phyloP scores from a whole-genome alignment of 2,797 vertebrate species.

The Galaxias olidus region DNA sequence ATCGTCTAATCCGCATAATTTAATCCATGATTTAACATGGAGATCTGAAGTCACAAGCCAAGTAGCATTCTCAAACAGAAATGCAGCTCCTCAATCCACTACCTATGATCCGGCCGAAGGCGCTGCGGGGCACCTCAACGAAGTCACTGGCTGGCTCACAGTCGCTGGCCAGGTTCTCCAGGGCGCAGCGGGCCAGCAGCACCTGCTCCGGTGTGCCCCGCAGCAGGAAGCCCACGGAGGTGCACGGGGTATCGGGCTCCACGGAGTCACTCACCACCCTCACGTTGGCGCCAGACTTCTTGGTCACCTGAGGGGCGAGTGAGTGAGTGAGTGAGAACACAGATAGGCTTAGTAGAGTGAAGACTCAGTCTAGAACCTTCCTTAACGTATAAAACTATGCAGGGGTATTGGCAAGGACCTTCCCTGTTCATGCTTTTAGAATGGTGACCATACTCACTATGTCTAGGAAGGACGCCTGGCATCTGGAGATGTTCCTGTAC shows the following conservation, averaged over 20 bases:
- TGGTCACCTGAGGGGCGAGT: conserved; percentile 70
- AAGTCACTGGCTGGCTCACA: conserved; percentile 71
- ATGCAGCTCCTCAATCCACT: conserved; percentile 18
- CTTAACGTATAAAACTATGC: neutral
- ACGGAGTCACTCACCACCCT: conserved; percentile 52
- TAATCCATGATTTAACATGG: neutral
- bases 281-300: conserved; percentile 81
- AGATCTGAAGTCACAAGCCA: neutral
- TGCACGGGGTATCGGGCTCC: conserved; percentile 46
- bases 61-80: neutral
- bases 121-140: conserved; percentile 80
- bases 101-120: conserved; percentile 90
- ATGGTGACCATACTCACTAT: conserved; percentile 55
- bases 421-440: neutral
- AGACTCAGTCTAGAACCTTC: too few relatives aligned
- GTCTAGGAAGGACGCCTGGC: conserved; percentile 70
- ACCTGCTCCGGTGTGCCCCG: conserved; percentile 83
- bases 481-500: conserved; percentile 72
- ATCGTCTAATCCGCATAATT: conserved; percentile 1
- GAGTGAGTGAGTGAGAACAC: neutral
- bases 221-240: conserved; percentile 74
- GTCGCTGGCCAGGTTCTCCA: conserved; percentile 79
- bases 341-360: neutral
- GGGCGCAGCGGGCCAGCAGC: conserved; percentile 77
- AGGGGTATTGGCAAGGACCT: neutral